Base-by-base conservation (phyloP, 2,888 invertebrate species). In the Melinaea menophilus region DNA sequence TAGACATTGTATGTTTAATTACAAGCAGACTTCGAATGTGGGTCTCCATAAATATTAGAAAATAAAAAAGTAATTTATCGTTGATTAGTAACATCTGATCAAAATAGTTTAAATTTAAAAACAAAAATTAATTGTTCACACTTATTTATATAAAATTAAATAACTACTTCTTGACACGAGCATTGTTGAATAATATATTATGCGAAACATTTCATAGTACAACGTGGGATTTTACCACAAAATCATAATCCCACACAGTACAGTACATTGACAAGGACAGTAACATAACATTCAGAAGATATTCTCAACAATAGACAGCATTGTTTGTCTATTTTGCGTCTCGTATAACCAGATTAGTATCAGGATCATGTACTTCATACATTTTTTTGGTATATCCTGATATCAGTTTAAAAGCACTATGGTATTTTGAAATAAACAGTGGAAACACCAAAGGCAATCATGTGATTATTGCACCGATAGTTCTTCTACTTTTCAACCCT, bases 311-410 rank as follows among this genome's bases (percentile, higher is more conserved):
- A 61, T 61, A 46, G 56, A 56, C 47, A 31, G 34, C 59, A 37
- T 59, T 61, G 56, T 63, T 55, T 66, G 56, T 66, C 58, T 61
- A 61, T 61, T 66, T 57, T 58, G 37, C 51, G 31, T 54, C 54
- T 35, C 33, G 11, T 63, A 58, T 58, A 59, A 61, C 63, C 54
- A 61, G 54, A 63, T 66, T 56, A 62, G 37, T 51, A 51, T 22
- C 51, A 51, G 51, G 51, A 31, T 51, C 11, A 31, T 9, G 31
- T 31, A 31, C 2, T 7, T 31, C 3, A 31, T n/a, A n/a, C n/a
- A 31, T 51, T 22, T 22, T 31, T 22, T 22, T 51, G 5, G 22
- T 22, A 22, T 22, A 22, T 22, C 22, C n/a, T 48, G 48, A 22
- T 37, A 22, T 22, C 22, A 22, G 1, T 22, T 22, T 22, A 22